Evolutionary conservation across 2,797 vertebrate species (phyloP).

Genomic region (Tinamus major): DNA sequence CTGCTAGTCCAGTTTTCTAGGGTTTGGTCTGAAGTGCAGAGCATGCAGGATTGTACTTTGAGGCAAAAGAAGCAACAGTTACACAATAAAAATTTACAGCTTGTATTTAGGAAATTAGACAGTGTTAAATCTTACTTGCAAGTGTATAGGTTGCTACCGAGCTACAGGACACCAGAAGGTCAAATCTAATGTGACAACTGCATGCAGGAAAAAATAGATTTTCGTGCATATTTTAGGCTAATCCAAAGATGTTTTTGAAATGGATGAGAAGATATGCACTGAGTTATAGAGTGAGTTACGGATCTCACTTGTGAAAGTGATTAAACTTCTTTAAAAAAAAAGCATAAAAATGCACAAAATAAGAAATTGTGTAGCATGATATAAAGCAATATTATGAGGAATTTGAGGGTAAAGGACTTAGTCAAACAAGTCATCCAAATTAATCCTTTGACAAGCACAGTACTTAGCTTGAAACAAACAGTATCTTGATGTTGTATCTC

Average conservation of each 20-base stretch:
- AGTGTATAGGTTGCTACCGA: not conserved
- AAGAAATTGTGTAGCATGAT: not conserved
- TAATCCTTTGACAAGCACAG: not conserved
- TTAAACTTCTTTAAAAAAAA: not conserved
- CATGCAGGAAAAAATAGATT: not conserved
- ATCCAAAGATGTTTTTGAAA: not conserved
- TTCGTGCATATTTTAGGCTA: not conserved
- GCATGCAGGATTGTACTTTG: too few species aligned
- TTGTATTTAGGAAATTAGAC: not conserved
- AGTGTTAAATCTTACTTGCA: not conserved
- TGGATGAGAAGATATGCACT: not conserved
- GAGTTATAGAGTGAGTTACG: not conserved
- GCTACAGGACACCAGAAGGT: not conserved
- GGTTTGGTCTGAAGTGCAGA: not conserved
- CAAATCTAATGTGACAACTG: not conserved
- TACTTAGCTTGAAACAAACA: not conserved
- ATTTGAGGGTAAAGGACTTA: not conserved
- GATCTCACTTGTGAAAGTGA: not conserved
- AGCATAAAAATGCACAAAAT: not conserved
- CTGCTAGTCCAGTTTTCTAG: not conserved
- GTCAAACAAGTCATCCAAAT: not conserved
- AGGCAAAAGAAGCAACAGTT: not conserved
- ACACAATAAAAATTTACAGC: not conserved
- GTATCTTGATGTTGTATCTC: slow-evolving; percentile 2
- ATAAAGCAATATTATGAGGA: not conserved